Evolutionary conservation across 2,113 vertebrate genomes (phyloP).

Genomic region (Gadus macrocephalus): DNA sequence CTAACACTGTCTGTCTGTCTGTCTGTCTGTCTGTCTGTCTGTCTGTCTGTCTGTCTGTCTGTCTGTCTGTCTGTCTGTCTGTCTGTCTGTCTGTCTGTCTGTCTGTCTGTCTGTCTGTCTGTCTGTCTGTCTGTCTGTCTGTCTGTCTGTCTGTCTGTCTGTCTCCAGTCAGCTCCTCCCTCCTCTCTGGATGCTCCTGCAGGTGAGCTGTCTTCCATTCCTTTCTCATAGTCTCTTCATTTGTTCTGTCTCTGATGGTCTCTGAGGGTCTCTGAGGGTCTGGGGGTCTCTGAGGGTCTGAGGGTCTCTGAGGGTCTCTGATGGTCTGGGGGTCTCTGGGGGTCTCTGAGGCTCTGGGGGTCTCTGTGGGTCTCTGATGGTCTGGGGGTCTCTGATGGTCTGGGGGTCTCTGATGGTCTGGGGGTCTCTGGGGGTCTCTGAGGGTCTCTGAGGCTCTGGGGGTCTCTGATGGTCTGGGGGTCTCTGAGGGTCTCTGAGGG

Average conservation of each 20-base stretch:
- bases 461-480: neutral
- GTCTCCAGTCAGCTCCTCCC: neutral
- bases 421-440: no score
- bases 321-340: no score
- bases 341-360: no score
- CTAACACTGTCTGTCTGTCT: neutral
- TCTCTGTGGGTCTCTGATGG: no score
- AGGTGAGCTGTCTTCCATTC: no score
- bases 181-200: no score
- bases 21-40: neutral
- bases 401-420: no score
- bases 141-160: neutral
- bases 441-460: no score
- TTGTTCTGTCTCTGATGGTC: neutral
- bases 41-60: neutral
- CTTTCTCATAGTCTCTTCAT: neutral
- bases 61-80: slow-evolving; percentile 4
- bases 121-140: neutral
- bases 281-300: no score
- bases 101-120: neutral
- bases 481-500: neutral
- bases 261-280: no score
- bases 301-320: no score
- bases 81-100: neutral
- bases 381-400: no score